Evolutionary conservation across 2,888 invertebrate genomes (phyloP).

Genomic region (Sthenelais limicola): DNA sequence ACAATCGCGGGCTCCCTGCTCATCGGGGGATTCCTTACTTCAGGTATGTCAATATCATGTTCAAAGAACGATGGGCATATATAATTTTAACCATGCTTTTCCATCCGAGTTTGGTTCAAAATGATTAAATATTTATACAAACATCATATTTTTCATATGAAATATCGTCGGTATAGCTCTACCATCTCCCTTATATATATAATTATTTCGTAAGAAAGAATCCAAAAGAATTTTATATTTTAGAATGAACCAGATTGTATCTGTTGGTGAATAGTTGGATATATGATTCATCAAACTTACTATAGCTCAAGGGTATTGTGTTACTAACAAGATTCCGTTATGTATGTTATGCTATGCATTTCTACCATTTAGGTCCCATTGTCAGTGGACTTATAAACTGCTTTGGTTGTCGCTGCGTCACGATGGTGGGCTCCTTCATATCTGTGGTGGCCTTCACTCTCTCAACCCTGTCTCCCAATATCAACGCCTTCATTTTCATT

Average conservation of each 20-base stretch:
- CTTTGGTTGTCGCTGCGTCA: constrained; percentile 47
- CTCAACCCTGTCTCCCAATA: constrained; percentile 41
- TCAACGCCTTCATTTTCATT: constrained; percentile 47
- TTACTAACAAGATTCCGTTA: no score
- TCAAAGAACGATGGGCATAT: no score
- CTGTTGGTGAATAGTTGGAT: no score
- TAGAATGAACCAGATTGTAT: background rate
- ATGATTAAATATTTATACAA: no score
- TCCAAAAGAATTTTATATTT: background rate
- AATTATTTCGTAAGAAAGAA: background rate
- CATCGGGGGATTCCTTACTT: constrained; percentile 45
- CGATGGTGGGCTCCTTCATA: constrained; percentile 48
- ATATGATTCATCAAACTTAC: no score
- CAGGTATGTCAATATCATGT: constrained; percentile 41
- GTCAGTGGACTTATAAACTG: constrained; percentile 46
- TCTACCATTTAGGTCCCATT: constrained; percentile 46
- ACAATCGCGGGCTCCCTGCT: constrained; percentile 48
- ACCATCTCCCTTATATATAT: background rate
- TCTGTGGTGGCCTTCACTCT: constrained; percentile 42
- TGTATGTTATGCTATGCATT: no score
- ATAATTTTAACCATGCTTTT: no score
- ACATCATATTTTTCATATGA: background rate
- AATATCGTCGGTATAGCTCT: no score
- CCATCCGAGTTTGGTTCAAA: no score
- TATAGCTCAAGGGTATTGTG: no score